Evolutionary conservation across 2,113 vertebrate species (phyloP).

Genomic region (Cyrtonyx montezumae): DNA sequence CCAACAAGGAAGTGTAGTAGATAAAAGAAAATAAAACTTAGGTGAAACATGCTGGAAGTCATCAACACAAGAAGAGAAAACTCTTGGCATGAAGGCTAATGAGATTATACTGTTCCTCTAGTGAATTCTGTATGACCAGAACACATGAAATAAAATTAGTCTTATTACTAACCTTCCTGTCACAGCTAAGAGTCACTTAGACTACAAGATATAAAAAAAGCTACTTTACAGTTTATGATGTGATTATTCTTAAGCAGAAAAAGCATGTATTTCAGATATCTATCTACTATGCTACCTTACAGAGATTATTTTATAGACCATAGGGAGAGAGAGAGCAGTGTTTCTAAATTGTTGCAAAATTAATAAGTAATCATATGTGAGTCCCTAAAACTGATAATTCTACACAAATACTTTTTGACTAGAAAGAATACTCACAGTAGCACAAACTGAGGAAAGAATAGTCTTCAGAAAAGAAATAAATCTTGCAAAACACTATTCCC

Average conservation of each 20-base stretch:
- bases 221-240: neutral
- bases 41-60: neutral
- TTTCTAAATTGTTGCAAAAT: neutral
- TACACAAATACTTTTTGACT: neutral
- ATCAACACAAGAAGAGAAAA: neutral
- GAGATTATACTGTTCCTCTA: neutral
- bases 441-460: neutral
- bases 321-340: neutral
- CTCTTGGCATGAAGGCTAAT: neutral
- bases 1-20: neutral
- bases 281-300: neutral
- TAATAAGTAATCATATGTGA: neutral
- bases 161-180: slow-evolving; percentile 1
- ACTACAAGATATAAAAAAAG: neutral
- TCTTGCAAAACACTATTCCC: neutral
- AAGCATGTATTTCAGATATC: neutral
- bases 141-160: neutral
- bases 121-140: slow-evolving; percentile 22
- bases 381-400: neutral
- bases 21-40: slow-evolving; percentile 31
- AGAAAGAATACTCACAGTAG: neutral
- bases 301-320: neutral
- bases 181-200: neutral
- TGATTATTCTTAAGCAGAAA: slow-evolving; percentile 1
- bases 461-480: neutral